phyloP scores from a whole-genome alignment of 2,888 invertebrate genomes.

The Mythimna ferrago region DNA sequence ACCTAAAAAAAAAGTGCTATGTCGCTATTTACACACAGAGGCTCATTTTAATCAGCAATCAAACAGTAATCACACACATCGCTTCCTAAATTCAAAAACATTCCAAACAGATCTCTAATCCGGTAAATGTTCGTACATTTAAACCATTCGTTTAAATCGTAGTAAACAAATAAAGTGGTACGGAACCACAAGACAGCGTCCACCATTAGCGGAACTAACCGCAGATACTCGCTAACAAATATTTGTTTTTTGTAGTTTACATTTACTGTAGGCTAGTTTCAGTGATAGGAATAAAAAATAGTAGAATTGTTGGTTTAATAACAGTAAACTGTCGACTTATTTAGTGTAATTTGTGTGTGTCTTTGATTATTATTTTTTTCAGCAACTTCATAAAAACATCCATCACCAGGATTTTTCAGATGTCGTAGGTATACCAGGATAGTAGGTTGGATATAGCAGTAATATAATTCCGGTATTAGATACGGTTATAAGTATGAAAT shows the following conservation, averaged over 20 bases:
- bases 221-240: slow-evolving; percentile 34
- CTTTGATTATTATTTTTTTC: too few species aligned
- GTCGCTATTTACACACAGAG: neutral
- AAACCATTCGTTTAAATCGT: slow-evolving; percentile 20
- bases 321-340: neutral
- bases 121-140: slow-evolving; percentile 25
- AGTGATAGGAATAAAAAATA: neutral
- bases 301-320: neutral
- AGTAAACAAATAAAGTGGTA: slow-evolving; percentile 38
- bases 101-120: slow-evolving; percentile 3
- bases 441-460: too few species aligned
- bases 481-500: too few species aligned
- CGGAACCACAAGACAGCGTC: slow-evolving; percentile 37
- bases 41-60: neutral
- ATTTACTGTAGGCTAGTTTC: slow-evolving; percentile 33
- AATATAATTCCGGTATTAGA: too few species aligned
- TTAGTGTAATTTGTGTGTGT: neutral
- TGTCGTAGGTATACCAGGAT: too few species aligned
- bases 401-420: too few species aligned
- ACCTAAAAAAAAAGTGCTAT: neutral
- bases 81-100: neutral
- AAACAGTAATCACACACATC: neutral
- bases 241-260: slow-evolving; percentile 53
- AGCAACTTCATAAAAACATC: too few species aligned
- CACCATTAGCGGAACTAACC: slow-evolving; percentile 48